Conservation (phyloP, 1,140 invertebrate species). For the Thrips palmi region DNA sequence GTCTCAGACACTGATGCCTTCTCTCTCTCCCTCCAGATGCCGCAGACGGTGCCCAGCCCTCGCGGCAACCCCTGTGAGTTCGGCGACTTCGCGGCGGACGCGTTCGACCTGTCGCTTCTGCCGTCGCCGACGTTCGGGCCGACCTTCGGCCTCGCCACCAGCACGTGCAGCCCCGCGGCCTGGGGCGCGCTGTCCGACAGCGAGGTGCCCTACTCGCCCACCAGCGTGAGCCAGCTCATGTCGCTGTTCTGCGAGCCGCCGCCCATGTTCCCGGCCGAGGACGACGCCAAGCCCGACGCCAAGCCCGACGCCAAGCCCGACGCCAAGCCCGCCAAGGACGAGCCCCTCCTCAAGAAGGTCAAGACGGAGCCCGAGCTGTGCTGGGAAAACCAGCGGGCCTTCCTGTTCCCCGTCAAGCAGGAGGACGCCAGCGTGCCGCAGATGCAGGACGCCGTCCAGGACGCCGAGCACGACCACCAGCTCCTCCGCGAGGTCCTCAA, state of each 20-base stretch:
- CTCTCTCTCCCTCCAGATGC: too few species aligned
- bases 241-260: conserved; percentile 29
- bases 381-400: conserved; percentile 8
- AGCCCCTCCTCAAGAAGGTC: too few species aligned
- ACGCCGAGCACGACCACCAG: conserved; percentile 39
- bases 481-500: conserved; percentile 59
- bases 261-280: conserved; percentile 22
- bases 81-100: conserved; percentile 39
- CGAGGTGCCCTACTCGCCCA: conserved; percentile 33
- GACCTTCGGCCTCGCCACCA: conserved; percentile 25
- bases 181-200: conserved; percentile 22
- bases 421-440: conserved; percentile 21
- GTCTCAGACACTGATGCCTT: too few species aligned
- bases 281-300: conserved; percentile 17
- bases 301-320: background rate
- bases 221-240: conserved; percentile 28
- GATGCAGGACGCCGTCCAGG: conserved; percentile 15
- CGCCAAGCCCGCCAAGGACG: conserved; percentile 13
- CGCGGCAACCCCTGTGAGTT: conserved; percentile 45
- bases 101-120: conserved; percentile 54
- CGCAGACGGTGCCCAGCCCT: conserved; percentile 56
- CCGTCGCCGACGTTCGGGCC: too few species aligned
- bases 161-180: conserved; percentile 15
- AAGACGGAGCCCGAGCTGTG: background rate
- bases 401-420: conserved; percentile 24